Base-by-base conservation (phyloP, 1,140 invertebrate genomes). In the Lepidurus arcticus region DNA sequence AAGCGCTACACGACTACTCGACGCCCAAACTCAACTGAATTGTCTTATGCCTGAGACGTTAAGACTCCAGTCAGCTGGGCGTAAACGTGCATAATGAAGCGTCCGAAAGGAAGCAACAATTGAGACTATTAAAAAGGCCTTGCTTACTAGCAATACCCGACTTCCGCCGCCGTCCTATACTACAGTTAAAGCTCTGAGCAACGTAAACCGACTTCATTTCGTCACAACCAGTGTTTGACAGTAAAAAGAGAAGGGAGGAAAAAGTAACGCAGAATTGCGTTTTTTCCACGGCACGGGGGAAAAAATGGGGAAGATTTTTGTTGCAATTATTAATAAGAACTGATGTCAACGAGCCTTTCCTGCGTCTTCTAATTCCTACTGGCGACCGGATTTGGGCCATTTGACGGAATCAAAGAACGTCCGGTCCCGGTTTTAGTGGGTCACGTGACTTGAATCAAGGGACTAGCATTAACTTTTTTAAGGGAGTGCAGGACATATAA, bases 371-470 rank as follows among this genome's bases (percentile, higher is more conserved):
- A 65, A 65, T 65, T 65, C 21, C 21, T 65, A 21, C 53, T 65
- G 53, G 53, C 21, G 53, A 65, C 53, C 16, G 53, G 53, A 65
- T 65, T 65, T 65, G 53, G 34, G 53, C 53, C n/a, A 65, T 65
- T 65, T 65, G 53, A 65, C 53, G 53, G 53, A 65, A 65, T 65
- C 53, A 65, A 65, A 65, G 53, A 65, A 65, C 53, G 53, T 65
- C 53, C 53, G 53, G 53, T 65, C 53, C 53, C 53, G 53, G 53
- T 65, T 65, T 65, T 65, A 34, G 34, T 65, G 21, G 53, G 53
- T 65, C 53, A 65, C 53, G 53, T 65, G 53, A 65, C 53, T 13
- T 16, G 53, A 65, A 65, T 65, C 53, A 65, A 65, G 53, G 53
- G 8, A 8, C 53, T 16, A 7, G 13, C 16, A 65, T 65, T 21